Evolutionary conservation across 2,888 invertebrate species (phyloP).

Genomic region (Sthenelais limicola): DNA sequence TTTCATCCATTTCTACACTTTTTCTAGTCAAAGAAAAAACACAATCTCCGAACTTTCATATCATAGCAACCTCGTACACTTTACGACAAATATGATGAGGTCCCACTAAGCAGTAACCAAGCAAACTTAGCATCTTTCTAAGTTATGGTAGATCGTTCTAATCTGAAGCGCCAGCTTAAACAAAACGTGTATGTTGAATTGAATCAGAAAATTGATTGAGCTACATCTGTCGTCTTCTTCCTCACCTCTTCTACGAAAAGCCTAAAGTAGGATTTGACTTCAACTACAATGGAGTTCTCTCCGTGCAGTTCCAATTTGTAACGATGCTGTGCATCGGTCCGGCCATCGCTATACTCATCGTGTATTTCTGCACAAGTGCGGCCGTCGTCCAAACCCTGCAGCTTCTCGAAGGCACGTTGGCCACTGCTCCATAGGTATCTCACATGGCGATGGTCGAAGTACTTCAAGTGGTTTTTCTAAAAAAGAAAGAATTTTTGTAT

Average conservation of each 20-base stretch:
- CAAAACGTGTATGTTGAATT: not conserved
- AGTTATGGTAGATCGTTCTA: too few relatives aligned
- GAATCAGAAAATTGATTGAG: not conserved
- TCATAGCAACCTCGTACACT: too few relatives aligned
- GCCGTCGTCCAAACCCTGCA: constrained; percentile 63
- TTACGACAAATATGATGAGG: too few relatives aligned
- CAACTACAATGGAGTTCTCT: constrained; percentile 73
- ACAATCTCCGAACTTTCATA: too few relatives aligned
- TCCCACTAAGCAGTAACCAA: too few relatives aligned
- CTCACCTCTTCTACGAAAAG: constrained; percentile 74
- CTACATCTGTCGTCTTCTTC: not conserved
- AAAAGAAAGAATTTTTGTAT: not conserved
- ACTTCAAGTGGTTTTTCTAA: constrained; percentile 49
- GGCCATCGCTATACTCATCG: constrained; percentile 53
- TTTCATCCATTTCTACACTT: too few relatives aligned
- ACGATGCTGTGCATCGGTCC: not conserved
- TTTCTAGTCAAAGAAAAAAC: too few relatives aligned
- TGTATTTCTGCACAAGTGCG: constrained; percentile 62
- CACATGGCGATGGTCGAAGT: constrained; percentile 67
- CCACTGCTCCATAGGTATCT: constrained; percentile 66
- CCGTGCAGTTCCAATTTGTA: constrained; percentile 72
- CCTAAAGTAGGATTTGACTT: constrained; percentile 73
- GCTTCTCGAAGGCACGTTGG: constrained; percentile 54
- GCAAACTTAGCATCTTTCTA: too few relatives aligned
- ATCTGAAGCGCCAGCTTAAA: not conserved